phyloP scores from a whole-genome alignment of 2,888 invertebrate species.

The Dioctria linearis region DNA sequence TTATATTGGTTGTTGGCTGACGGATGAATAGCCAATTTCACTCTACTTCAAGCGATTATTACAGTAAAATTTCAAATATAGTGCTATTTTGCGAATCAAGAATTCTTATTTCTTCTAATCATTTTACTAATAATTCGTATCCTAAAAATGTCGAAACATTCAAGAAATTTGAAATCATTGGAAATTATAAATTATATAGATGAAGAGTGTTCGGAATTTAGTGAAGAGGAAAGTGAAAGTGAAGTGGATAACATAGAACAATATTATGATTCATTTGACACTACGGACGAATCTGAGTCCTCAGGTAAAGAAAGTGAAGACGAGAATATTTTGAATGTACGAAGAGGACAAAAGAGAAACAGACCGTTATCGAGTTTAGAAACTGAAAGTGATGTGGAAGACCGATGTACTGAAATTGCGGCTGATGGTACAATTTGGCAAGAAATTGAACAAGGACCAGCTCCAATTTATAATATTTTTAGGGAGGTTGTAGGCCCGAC shows the following conservation, averaged over 20 bases:
- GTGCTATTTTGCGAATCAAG: too few species aligned
- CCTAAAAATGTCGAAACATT: too few species aligned
- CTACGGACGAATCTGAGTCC: constrained; percentile 35
- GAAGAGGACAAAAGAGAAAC: constrained; percentile 28
- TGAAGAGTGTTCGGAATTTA: constrained; percentile 32
- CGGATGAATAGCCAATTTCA: too few species aligned
- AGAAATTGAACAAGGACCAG: constrained; percentile 17
- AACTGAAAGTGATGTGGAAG: constrained; percentile 11
- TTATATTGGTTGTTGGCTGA: too few species aligned
- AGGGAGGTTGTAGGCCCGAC: constrained; percentile 58
- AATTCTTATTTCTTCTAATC: too few species aligned
- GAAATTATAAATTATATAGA: too few species aligned
- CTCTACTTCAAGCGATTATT: too few species aligned
- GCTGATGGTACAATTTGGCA: constrained; percentile 14
- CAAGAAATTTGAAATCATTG: too few species aligned
- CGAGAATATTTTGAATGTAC: constrained; percentile 51
- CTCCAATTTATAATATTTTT: constrained; percentile 53
- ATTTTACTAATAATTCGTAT: too few species aligned
- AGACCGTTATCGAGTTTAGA: constrained; percentile 10
- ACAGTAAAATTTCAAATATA: too few species aligned
- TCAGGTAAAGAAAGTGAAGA: constrained; percentile 46
- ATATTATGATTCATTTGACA: constrained; percentile 42
- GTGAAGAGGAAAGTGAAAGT: constrained; percentile 51
- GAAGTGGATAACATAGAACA: constrained; percentile 49
- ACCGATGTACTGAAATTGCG: constrained; percentile 10